phyloP scores from a whole-genome alignment of 1,140 invertebrate species.

The Drosophila sturtevanti region DNA sequence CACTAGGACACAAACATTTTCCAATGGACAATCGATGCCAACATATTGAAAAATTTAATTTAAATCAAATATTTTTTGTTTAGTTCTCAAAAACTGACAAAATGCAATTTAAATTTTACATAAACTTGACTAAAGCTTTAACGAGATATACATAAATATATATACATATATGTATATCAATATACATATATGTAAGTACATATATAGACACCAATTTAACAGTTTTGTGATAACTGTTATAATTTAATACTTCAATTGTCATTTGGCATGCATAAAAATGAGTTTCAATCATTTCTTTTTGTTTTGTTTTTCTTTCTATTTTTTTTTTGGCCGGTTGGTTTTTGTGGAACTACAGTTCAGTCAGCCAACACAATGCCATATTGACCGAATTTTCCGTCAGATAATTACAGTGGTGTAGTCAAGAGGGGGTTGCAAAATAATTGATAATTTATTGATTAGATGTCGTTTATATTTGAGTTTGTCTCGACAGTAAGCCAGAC shows the following conservation, averaged over 20 bases:
- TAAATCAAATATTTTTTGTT: constrained; percentile 1
- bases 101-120: neutral
- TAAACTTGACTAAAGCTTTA: neutral
- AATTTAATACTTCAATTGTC: neutral
- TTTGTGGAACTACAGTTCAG: neutral
- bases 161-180: neutral
- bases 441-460: no score
- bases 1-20: constrained; percentile 49
- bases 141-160: neutral
- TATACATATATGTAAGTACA: neutral
- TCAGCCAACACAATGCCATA: constrained; percentile 33
- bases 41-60: constrained; percentile 24
- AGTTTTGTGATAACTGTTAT: neutral
- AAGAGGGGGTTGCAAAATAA: no score
- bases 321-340: constrained; percentile 22
- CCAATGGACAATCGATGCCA: constrained; percentile 24
- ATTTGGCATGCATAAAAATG: neutral
- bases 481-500: no score
- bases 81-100: neutral
- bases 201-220: neutral
- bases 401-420: constrained; percentile 1
- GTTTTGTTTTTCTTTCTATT: constrained; percentile 13
- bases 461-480: no score
- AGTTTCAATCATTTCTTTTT: neutral
- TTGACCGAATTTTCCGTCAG: constrained; percentile 62